These are phyloP conservation scores for Melinopterus prodromus DNA, from an alignment of 2,888 invertebrate species.

Conservation along the genomic window DNA sequence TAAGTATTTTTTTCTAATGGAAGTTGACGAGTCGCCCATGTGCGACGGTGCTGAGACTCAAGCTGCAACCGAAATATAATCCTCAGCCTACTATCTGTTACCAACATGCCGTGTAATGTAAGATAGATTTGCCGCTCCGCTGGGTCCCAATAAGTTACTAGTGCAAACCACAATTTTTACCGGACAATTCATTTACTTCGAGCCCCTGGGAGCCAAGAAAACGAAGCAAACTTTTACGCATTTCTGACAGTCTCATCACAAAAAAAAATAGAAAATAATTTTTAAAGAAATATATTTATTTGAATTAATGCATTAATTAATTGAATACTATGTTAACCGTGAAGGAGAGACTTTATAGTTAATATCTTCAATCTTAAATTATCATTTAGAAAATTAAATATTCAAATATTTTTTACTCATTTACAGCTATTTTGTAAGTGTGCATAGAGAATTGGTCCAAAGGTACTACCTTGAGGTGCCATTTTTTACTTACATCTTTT, in stretches of 20 bases:
- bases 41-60: slow-evolving; percentile 39
- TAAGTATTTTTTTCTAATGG: neutral
- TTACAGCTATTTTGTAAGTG: too few relatives aligned
- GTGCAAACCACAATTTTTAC: slow-evolving; percentile 57
- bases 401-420: too few relatives aligned
- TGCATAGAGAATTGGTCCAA: too few relatives aligned
- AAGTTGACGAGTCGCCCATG: neutral
- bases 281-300: too few relatives aligned
- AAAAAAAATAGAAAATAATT: too few relatives aligned
- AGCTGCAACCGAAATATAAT: slow-evolving; percentile 60
- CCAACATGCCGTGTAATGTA: slow-evolving; percentile 60
- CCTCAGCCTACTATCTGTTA: slow-evolving; percentile 58
- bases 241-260: neutral
- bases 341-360: too few relatives aligned
- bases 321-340: too few relatives aligned
- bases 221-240: slow-evolving; percentile 11
- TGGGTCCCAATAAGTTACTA: slow-evolving; percentile 58
- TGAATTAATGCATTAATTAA: too few relatives aligned
- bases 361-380: too few relatives aligned
- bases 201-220: slow-evolving; percentile 24
- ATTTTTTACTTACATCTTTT: too few relatives aligned
- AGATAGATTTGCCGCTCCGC: slow-evolving; percentile 61
- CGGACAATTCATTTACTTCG: slow-evolving; percentile 47
- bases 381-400: too few relatives aligned
- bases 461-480: too few relatives aligned